Evolutionary conservation across 2,797 vertebrate genomes (phyloP), one percentile per base, ranked within the genome.

Genomic region (Sebastes oblongus): DNA sequence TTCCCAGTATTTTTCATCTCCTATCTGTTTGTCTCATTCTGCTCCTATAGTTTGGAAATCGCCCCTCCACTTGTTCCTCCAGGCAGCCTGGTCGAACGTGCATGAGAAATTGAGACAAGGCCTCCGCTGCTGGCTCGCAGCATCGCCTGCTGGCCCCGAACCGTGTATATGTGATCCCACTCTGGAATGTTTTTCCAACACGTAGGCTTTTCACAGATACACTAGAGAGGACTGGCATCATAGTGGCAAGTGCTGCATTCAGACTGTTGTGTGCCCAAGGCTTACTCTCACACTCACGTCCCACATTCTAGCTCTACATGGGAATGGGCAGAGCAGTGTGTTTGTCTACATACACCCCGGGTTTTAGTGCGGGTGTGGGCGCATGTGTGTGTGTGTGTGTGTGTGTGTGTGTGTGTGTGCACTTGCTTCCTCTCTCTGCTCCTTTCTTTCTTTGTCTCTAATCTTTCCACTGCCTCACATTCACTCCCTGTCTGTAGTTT

Each of bases 191-290:
- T 95, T 93, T 91, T 93, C 92, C 87, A 92, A 91, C 91, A 93
- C 89, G 88, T 92, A 87, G 90, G 92, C 90, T 92, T 95, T 95
- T 95, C 93, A 82, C 94, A 86, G 91, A 84, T 87, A 92, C 81
- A 83, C 90, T 87, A 88, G 88, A 95, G 92, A 92, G 93, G 91
- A 86, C 93, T 95, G 92, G 91, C 95, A 94, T 88, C 83, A 83
- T 34, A 73, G 92, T 96, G 94, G 88, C 91, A 96, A 95, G 94
- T 94, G 94, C 93, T 93, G 92, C 91, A 89, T 91, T 86, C 91
- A 89, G 92, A 87, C 89, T 89, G 88, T 88, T 89, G 91, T 91
- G 90, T 92, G 92, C 89, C 93, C 89, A 88, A 80, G 92, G 84
- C 93, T 90, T 88, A 88, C 92, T 92, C 84, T 95, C 92, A 88